Base-by-base conservation (phyloP, 2,797 vertebrate species). In the Tangara arthus region DNA sequence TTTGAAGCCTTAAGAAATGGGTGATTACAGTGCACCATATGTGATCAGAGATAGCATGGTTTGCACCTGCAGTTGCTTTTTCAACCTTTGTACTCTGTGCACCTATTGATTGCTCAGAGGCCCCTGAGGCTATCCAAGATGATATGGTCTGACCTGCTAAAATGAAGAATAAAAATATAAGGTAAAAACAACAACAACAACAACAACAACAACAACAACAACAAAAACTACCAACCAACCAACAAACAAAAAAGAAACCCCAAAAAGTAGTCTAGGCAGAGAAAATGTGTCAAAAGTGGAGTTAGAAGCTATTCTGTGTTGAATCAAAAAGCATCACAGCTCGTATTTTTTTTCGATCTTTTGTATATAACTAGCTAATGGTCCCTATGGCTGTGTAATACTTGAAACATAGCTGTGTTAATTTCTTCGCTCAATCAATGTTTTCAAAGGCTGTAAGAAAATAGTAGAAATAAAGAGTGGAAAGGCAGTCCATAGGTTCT, bases 21-120 rank as follows among this genome's bases (percentile, higher is more conserved):
- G 78, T 94, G 53, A 91, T 96, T 95, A 91, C 47, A 93, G 73
- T 49, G 37, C 41, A 71, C 22, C 34, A 41, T 37, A 53, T 47
- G 52, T 44, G 44, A 91, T 88, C 50, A 91, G 65, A 94, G 76
- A 83, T 39, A 94, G 55, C 60, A 82, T 21, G 60, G 12, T 81
- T 85, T 95, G 76, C 94, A 96, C 89, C 91, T 96, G 92, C 68
- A 65, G 8, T 52, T 75, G 50, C 47, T 76, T 91, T 87, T 89
- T 73, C 46, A 89, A 2, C 56, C 53, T 90, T 90, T 93, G 32
- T 87, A 41, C 75, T 93, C 53, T 52, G 35, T 73, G 52, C 35
- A 61, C n/a, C 32, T 20, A 61, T 13, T 61, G 52, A 89, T 90
- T 89, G 66, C n/a, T 88, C 42, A 53, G 87, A 81, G 50, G 35